A percentile compares a stretch with the other conserved stretches of the same genome.
phyloP scores from a whole-genome alignment of 2,888 invertebrate species.

The Platycnemis pennipes region DNA sequence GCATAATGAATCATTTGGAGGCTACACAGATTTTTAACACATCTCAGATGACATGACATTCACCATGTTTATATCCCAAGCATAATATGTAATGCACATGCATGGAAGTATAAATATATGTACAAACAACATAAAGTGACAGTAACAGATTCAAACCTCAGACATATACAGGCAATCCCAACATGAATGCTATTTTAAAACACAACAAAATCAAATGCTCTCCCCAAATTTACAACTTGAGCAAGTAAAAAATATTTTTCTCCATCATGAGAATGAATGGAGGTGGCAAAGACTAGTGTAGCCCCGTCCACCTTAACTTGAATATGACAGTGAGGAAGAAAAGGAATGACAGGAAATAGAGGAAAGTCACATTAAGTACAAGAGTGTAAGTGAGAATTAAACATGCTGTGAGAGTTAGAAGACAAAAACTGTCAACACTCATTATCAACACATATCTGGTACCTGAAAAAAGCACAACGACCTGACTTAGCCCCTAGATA shows the following conservation, averaged over 20 bases:
- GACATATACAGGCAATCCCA: background rate
- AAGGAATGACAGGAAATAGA: background rate
- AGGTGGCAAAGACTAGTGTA: background rate
- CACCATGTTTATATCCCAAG: background rate
- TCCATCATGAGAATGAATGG: background rate
- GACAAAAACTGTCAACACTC: background rate
- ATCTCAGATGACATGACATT: background rate
- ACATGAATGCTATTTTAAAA: background rate
- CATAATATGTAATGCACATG: conserved; percentile 7
- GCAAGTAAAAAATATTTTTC: background rate
- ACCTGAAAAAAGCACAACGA: background rate
- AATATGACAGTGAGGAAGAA: background rate
- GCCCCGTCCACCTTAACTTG: background rate
- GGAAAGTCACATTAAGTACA: background rate
- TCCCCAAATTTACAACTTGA: background rate
- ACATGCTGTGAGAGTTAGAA: background rate
- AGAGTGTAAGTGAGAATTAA: background rate
- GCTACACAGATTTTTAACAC: background rate
- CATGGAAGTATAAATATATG: background rate
- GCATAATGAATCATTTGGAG: background rate
- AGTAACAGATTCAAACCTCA: background rate
- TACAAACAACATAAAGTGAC: background rate
- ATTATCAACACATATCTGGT: background rate
- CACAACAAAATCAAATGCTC: background rate
- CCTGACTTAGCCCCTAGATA: no score